Conservation (phyloP, 2,888 invertebrate species). For the Suillia variegata region DNA sequence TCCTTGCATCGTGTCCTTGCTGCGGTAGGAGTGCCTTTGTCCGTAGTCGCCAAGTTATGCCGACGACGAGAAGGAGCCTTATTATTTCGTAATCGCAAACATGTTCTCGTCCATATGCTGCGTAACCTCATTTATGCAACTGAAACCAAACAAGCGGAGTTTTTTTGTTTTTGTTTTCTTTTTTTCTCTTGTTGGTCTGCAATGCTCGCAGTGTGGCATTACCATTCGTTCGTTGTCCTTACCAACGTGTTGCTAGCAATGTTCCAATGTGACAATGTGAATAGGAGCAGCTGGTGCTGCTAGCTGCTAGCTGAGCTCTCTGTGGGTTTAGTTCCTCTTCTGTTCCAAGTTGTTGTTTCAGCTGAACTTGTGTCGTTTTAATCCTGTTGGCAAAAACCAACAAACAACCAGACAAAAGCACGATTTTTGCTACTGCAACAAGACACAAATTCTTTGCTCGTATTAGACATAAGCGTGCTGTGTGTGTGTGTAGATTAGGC, state of each 20-base stretch:
- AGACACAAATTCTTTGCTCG: too few species aligned
- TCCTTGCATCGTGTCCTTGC: not conserved
- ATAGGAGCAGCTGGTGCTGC: not conserved
- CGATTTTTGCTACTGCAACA: not conserved
- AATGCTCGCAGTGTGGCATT: not conserved
- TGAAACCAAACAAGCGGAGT: not conserved
- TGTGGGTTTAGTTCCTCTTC: not conserved
- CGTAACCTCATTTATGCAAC: conserved; percentile 1
- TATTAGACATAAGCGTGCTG: too few species aligned
- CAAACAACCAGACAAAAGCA: not conserved
- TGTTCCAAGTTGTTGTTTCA: too few species aligned
- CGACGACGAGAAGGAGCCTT: not conserved
- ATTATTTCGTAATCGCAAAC: conserved; percentile 1
- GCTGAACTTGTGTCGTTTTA: not conserved
- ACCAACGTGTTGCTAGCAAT: not conserved
- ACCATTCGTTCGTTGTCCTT: not conserved
- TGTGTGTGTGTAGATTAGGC: conserved; percentile 1
- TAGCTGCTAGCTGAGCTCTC: not conserved
- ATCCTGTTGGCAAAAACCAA: not conserved
- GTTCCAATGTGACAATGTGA: not conserved
- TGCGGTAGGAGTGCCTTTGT: not conserved
- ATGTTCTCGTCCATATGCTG: not conserved
- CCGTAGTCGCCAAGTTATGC: not conserved
- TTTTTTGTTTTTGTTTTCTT: not conserved
- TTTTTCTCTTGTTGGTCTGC: too few species aligned